Evolutionary conservation across 2,888 invertebrate genomes (phyloP), one percentile per base, ranked within the genome.

Genomic region (Cephus pygmeus): DNA sequence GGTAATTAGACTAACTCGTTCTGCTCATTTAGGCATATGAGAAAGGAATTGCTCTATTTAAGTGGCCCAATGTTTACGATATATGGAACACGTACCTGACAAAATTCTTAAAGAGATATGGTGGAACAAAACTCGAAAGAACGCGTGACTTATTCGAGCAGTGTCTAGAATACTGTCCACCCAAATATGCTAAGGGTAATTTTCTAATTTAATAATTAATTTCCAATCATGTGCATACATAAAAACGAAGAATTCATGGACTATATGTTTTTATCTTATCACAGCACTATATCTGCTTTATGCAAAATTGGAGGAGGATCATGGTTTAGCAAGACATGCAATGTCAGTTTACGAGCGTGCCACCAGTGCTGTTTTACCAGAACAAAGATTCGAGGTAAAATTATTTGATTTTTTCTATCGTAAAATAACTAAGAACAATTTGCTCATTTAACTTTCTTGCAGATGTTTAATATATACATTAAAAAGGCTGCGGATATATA

Each of bases 281-380:
- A 6, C 79, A 92, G 94, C 95, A 73, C 95, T 99, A 84, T 99
- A 97, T 92, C 92, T 99, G 80, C 92, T 99, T 11, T 99, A 99
- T 92, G 99, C 99, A 0, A 99, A 99, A 92, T 92, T 99, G 87
- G 99, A 99, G 92, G 99, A 99, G 92, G 98, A 99, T 84, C 97
- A 99, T 92, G 99, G 99, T 0, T 94, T 99, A 91, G 98, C 99
- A 0, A 94, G 99, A 83, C 99, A 99, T 92, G 99, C 99, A 11
- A 99, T 99, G 98, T 96, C 97, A n/a, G 98, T 99, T 0, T 99
- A 99, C 92, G 99, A 99, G 91, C 94, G 98, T 83, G 98, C 99
- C 1, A 98, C 98, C 3, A 95, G 95, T 86, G 97, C 97, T 30
- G 99, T 99, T 68, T 94, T 97, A 40, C 96, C 96, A 33, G 97